A percentile compares a stretch with the other conserved stretches of the same genome.
Conservation (phyloP, 2,888 invertebrate genomes). For the Tenthredo distinguenda region DNA sequence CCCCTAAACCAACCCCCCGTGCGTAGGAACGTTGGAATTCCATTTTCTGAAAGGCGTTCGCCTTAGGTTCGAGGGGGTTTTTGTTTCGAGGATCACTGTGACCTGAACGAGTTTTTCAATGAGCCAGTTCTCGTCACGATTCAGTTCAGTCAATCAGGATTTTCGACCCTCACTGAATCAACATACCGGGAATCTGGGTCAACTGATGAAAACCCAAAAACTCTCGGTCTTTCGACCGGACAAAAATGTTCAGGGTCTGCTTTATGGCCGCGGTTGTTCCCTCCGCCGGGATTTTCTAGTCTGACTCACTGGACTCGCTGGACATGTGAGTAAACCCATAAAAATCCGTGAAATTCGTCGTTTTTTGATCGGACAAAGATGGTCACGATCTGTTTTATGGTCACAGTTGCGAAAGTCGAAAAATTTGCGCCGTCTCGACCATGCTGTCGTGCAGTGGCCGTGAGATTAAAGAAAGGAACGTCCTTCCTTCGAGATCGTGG, state of each 20-base stretch:
- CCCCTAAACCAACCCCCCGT: background rate
- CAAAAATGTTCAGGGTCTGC: background rate
- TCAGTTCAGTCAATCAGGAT: background rate
- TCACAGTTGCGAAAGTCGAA: background rate
- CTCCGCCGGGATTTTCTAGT: background rate
- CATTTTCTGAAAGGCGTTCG: background rate
- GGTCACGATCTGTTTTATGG: background rate
- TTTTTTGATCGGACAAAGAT: no score
- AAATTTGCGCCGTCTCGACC: background rate
- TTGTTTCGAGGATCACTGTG: background rate
- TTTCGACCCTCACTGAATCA: background rate
- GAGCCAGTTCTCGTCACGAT: background rate
- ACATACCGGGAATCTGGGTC: background rate
- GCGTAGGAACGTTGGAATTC: background rate
- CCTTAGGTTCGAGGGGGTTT: background rate
- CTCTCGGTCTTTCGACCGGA: background rate
- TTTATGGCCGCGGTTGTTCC: background rate
- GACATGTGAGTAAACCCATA: no score
- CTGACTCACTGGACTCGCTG: background rate
- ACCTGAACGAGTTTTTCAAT: background rate
- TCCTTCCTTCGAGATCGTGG: background rate
- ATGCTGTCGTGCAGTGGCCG: background rate
- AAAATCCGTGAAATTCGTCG: no score
- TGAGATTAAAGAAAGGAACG: background rate
- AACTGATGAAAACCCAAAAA: background rate